Base-by-base conservation (phyloP, 2,113 vertebrate species). In the Anguilla rostrata region DNA sequence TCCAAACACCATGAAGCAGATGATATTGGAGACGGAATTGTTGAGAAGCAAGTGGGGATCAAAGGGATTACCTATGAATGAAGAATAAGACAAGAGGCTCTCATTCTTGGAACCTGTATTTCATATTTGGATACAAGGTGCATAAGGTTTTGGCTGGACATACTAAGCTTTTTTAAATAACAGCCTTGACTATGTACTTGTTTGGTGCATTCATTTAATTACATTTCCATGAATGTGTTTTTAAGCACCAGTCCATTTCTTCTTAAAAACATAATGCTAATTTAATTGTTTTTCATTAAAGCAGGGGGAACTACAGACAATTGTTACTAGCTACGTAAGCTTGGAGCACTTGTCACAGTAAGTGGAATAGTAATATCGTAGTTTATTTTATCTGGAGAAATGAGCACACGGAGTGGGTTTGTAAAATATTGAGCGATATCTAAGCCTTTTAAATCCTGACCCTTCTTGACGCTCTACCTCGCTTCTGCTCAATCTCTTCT, bases 1-100 rank as follows among this genome's bases (percentile, higher is more conserved):
- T 80, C 97, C 97, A 89, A 98, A 97, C 87, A 96, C 95, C 85
- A 98, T 91, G 82, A 95, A 96, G 82, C 95, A 97, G 89, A 98
- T 97, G 85, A 98, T 96, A 90, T 97, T 98, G 0, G 96, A 96
- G 92, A 97, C 96, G 11, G 96, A 96, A 0, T 92, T 93, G 82
- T 97, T 97, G 80, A 98, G 94, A 71, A 95, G 93, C 46, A 95
- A 93, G 15, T 95, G 95, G 7, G 97, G 96, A 90, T 98, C 91
- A 85, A 97, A 96, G 0, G 95, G 92, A 57, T 96, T 93, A 49
- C 95, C 97, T 98, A 90, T 71, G 87, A 5, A 18, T 18, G 86
- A 87, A 15, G 85, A 40, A 53, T 4, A 7, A 75, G 83, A 92
- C 91, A 85, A 29, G 1, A 29, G 18, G 41, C 43, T 46, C 8